Evolutionary conservation across 2,113 vertebrate genomes (phyloP), one percentile per base, ranked within the genome.

Genomic region (Proteles cristata): DNA sequence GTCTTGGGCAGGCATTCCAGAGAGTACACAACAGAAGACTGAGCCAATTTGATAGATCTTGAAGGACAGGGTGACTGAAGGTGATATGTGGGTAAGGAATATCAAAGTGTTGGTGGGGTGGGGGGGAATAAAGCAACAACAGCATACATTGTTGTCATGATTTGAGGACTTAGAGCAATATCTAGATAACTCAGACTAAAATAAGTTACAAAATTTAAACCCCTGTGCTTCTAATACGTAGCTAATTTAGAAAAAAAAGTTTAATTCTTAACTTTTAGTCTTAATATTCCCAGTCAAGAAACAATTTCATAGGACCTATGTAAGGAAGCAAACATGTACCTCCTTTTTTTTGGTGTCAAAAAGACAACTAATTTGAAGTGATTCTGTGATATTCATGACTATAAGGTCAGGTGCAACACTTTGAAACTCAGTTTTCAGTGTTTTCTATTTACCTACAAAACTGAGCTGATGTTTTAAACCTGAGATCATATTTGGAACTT

Each of bases 111-210:
- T n/a, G 50, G 45, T 39, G 39, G 39, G 39, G 39, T 39, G 16
- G 14, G 2, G 25, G 23, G 61, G 35, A 23, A 39, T n/a, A 81
- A 68, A 93, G 50, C 23, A 90, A 43, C 11, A 89, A 23, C 8
- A 33, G 6, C 26, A 0, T 68, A 85, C 77, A 10, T 74, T 76
- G 31, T 58, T 65, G 33, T 25, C 7, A 23, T 85, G 43, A 55
- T 55, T 50, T 95, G 87, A 81, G n/a, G 48, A 86, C 53, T 79
- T 82, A 79, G 5, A 31, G 35, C 17, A 74, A 77, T 66, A 53
- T 65, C 21, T 79, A 86, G 76, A 73, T 85, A 81, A 81, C 85
- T 85, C 81, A 90, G 94, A 65, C 3, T 17, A 50, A 84, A 89
- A 50, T 65, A 91, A 45, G 86, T 25, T 69, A 25, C 69, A 94